Percentiles rank a stretch among this genome's conserved stretches.
Evolutionary conservation across 1,140 invertebrate species (phyloP).

Genomic region (Sipha flava): DNA sequence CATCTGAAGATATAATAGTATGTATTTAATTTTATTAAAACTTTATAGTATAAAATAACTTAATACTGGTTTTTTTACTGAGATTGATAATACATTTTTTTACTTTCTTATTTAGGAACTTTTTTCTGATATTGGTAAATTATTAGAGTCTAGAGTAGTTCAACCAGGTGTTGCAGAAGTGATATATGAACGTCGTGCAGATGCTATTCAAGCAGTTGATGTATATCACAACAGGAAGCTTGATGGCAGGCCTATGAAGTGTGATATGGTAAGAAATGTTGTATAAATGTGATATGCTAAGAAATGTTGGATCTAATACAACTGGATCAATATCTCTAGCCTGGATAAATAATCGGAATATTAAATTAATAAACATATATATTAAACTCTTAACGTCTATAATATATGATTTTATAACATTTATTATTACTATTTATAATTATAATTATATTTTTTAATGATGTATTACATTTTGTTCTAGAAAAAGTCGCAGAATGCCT

Average conservation of each 20-base stretch:
- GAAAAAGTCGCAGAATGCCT: slow-evolving; percentile 25
- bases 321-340: not conserved
- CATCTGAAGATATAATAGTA: slow-evolving; percentile 79
- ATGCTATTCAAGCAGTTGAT: slow-evolving; percentile 80
- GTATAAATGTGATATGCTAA: no score
- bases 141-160: slow-evolving; percentile 73
- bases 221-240: slow-evolving; percentile 85
- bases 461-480: not conserved
- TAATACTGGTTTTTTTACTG: not conserved
- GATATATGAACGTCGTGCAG: slow-evolving; percentile 71
- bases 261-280: slow-evolving; percentile 60
- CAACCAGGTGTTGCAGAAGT: slow-evolving; percentile 80
- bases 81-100: no score
- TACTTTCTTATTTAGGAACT: slow-evolving; percentile 56
- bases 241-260: slow-evolving; percentile 77
- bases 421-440: no score
- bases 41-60: not conserved
- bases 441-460: not conserved
- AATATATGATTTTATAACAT: no score
- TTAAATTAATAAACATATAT: no score
- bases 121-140: slow-evolving; percentile 82
- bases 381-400: no score
- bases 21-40: slow-evolving; percentile 35
- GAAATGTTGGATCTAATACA: not conserved
- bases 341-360: slow-evolving; percentile 20